Conservation (phyloP, 2,113 vertebrate genomes). For the Agapornis roseicollis region DNA sequence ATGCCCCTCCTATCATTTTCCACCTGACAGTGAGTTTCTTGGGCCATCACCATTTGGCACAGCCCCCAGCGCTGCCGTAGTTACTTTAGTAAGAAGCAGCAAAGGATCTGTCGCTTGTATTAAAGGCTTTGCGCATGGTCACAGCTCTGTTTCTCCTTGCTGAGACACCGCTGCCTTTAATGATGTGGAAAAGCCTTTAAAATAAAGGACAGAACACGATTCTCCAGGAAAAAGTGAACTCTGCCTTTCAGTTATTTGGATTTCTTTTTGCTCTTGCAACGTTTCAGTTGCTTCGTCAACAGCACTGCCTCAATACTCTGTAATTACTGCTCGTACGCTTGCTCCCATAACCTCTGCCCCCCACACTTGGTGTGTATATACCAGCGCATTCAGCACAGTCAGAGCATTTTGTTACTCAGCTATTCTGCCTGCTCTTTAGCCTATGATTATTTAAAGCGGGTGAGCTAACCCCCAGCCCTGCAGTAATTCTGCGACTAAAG, state of each 20-base stretch:
- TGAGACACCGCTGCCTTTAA: background rate
- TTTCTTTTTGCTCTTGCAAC: background rate
- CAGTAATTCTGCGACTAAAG: background rate
- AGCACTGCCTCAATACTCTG: background rate
- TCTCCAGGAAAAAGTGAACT: background rate
- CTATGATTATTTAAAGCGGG: conserved; percentile 11
- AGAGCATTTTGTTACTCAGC: background rate
- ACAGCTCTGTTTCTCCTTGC: background rate
- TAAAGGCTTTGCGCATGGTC: background rate
- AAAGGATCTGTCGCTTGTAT: background rate
- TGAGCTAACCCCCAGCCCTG: background rate
- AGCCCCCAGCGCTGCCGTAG: background rate
- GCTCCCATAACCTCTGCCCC: conserved; percentile 12
- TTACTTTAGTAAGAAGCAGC: background rate
- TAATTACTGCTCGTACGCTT: background rate
- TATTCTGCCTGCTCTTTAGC: background rate
- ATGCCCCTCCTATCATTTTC: background rate
- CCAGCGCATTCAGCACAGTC: background rate
- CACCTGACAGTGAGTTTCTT: background rate
- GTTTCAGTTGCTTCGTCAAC: background rate
- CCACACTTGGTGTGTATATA: background rate
- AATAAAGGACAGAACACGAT: background rate
- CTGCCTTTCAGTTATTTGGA: background rate
- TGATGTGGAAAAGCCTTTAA: background rate
- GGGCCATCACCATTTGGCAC: background rate